A percentile compares a stretch with the other conserved stretches of the same genome.
Conservation (phyloP, 2,797 vertebrate genomes). For the Caiman crocodilus region DNA sequence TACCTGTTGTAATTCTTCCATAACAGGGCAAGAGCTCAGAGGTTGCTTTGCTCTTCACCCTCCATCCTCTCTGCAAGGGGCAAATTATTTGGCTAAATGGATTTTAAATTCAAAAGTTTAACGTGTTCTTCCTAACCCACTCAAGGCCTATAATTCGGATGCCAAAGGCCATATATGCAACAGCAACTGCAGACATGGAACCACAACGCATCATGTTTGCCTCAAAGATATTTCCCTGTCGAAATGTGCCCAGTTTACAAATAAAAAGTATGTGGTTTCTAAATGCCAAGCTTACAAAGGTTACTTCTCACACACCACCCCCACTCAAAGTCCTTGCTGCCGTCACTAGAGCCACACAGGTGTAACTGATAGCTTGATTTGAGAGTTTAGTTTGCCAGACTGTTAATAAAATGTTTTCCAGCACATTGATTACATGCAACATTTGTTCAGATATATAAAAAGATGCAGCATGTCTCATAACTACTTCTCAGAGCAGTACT, state of each 20-base stretch:
- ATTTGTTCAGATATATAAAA: not conserved
- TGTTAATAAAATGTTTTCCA: not conserved
- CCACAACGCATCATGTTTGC: not conserved
- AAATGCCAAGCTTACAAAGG: not conserved
- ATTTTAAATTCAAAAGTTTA: not conserved
- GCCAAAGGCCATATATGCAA: not conserved
- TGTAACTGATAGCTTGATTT: rapidly evolving
- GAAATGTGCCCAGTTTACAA: not conserved
- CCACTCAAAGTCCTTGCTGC: not conserved
- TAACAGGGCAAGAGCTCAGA: not conserved
- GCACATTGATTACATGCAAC: not conserved
- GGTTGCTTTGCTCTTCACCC: not conserved
- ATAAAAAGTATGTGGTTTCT: not conserved
- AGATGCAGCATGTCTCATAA: rapidly evolving
- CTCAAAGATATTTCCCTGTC: not conserved
- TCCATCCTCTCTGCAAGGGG: rapidly evolving
- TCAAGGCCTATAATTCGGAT: not conserved
- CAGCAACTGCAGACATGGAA: rapidly evolving
- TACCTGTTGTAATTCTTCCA: not conserved
- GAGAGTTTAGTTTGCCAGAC: not conserved
- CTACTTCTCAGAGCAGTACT: not conserved
- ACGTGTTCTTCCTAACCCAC: not conserved
- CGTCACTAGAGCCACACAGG: not conserved
- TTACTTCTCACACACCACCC: not conserved
- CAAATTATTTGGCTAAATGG: not conserved